Conservation (phyloP, 2,888 invertebrate genomes). For the Phortica magna region DNA sequence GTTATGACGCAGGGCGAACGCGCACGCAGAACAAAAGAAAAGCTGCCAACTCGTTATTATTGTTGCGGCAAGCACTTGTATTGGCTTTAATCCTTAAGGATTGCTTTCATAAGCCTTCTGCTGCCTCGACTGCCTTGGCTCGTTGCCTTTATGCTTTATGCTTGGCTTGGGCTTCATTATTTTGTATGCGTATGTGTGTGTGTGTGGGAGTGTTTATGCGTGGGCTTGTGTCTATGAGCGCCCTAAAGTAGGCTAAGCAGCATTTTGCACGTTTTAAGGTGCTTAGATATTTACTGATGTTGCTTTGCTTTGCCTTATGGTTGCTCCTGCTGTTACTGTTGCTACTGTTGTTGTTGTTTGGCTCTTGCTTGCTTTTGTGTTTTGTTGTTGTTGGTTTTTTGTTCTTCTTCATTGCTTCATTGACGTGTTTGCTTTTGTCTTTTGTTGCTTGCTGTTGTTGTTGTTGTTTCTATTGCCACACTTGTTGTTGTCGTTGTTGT, state of each 20-base stretch:
- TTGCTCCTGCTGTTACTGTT: not conserved
- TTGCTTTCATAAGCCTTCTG: not conserved
- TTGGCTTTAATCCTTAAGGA: conserved; percentile 58
- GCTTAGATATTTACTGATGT: conserved; percentile 1
- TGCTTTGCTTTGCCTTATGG: not conserved
- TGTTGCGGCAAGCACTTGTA: conserved; percentile 12
- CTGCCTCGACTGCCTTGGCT: not conserved
- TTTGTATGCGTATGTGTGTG: conserved; percentile 7
- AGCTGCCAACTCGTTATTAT: conserved; percentile 40
- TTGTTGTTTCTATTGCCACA: not conserved
- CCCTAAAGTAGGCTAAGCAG: conserved; percentile 48
- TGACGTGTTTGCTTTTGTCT: too few species aligned
- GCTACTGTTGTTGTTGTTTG: not conserved
- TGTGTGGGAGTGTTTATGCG: conserved; percentile 28
- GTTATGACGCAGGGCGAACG: conserved; percentile 36
- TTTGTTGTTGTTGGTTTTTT: not conserved
- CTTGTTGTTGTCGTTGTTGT: not conserved
- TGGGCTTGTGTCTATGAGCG: conserved; percentile 21
- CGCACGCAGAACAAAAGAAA: conserved; percentile 47
- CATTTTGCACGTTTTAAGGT: conserved; percentile 37
- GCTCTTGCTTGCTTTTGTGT: not conserved
- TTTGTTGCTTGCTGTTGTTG: not conserved
- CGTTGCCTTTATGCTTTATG: not conserved
- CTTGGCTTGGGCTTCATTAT: not conserved
- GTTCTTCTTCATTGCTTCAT: too few species aligned